Percentiles rank a stretch among this genome's conserved stretches.
These are phyloP conservation scores for Chaetodon trifasciatus DNA, from an alignment of 2,797 vertebrate species.

Conservation along the genomic window DNA sequence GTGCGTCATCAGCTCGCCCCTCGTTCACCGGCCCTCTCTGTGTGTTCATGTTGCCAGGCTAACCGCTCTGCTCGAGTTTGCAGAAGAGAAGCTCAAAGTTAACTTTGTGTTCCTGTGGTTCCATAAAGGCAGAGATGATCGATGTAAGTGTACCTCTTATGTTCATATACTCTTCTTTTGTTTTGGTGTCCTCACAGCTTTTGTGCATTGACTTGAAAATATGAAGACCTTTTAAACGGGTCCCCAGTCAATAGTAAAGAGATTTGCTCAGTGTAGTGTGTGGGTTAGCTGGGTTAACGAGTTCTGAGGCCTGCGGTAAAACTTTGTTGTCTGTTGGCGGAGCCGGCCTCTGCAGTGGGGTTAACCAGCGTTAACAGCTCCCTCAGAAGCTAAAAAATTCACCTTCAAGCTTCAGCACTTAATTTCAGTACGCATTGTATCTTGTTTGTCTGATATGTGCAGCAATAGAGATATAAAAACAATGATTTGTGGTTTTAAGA, in stretches of 20 bases:
- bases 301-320: neutral
- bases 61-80: constrained; percentile 94
- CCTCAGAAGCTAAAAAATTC: neutral
- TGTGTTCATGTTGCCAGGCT: constrained; percentile 85
- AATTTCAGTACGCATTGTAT: too few relatives aligned
- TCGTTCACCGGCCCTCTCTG: neutral
- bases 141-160: constrained; percentile 86
- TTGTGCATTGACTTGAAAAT: constrained; percentile 1
- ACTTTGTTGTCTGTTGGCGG: neutral
- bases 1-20: constrained; percentile 55
- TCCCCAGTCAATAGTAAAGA: neutral
- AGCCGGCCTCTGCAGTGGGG: neutral
- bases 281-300: neutral
- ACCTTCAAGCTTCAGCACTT: neutral
- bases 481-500: neutral
- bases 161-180: neutral
- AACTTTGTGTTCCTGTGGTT: constrained; percentile 97
- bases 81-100: constrained; percentile 97
- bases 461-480: neutral
- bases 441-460: neutral
- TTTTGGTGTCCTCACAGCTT: neutral
- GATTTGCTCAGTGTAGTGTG: neutral
- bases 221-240: neutral
- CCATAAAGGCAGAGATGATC: constrained; percentile 95
- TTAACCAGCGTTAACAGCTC: neutral